Evolutionary conservation across 2,888 invertebrate species (phyloP), one percentile per base, ranked within the genome.

Genomic region (Quadroppia sp.): DNA sequence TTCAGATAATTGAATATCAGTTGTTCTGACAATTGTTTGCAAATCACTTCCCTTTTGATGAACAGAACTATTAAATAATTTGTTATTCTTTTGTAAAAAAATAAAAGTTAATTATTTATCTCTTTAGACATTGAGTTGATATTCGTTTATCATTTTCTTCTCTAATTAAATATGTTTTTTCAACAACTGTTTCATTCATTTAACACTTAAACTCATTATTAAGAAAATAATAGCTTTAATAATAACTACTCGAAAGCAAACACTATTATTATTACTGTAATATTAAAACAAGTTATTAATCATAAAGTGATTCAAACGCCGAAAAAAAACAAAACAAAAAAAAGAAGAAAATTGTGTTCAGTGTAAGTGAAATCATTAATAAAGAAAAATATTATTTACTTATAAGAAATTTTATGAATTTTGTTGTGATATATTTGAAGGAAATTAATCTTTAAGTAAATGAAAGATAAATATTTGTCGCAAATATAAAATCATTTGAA

Each of bases 221-320:
- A 13, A 11, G 25, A 25, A 25, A 53, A 53, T 53, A 53, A 53
- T 53, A 45, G 45, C 23, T 53, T 53, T 53, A 53, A 53, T 53
- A 25, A 53, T 53, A 53, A 25, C 6, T 20, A 7, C 6, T 9
- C 53, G 20, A 53, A 53, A 53, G 53, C 25, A 53, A 53, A 53
- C 53, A 53, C 25, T 50, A 50, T 50, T 50, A 50, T 20, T 48
- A 48, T 48, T 50, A 50, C n/a, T n/a, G n/a, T n/a, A n/a, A n/a
- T n/a, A n/a, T n/a, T n/a, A 25, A 53, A 25, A 53, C 53, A 25
- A 11, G 53, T 53, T 53, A 53, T 53, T 53, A 53, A 53, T 53
- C 53, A 53, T 25, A 25, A 53, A 25, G 20, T 3, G 23, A 53
- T 53, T 53, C 13, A 23, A 20, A 53, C 23, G 20, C 53, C 23